These are phyloP conservation scores for Thymelicus acteon DNA, from an alignment of 2,888 invertebrate genomes.

Conservation along the genomic window DNA sequence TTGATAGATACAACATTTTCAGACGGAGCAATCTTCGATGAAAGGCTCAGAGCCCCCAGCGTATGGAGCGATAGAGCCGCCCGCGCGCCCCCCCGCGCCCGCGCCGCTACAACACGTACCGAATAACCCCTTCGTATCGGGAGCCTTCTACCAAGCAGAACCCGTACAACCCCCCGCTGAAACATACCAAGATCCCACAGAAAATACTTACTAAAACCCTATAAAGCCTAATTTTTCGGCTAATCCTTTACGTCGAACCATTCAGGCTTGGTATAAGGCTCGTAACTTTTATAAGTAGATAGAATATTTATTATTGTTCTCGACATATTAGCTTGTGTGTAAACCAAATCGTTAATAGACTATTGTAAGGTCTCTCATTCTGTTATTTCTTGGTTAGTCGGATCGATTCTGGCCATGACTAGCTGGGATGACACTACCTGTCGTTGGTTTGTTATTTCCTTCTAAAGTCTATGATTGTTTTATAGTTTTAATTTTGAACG, in stretches of 20 bases:
- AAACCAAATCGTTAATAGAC: conserved; percentile 33
- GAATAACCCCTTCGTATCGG: conserved; percentile 85
- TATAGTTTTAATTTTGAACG: conserved; percentile 34
- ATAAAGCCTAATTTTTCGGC: neutral
- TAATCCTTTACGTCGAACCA: neutral
- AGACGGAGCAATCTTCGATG: conserved; percentile 75
- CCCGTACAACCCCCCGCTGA: conserved; percentile 87
- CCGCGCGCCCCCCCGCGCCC: conserved; percentile 76
- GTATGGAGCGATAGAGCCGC: conserved; percentile 72
- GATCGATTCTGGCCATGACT: neutral
- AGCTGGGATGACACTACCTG: neutral
- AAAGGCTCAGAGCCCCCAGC: conserved; percentile 66
- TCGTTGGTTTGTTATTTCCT: conserved; percentile 27
- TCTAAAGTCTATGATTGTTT: conserved; percentile 36
- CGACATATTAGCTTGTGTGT: conserved; percentile 39
- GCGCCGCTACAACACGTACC: conserved; percentile 86
- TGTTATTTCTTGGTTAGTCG: conserved; percentile 19
- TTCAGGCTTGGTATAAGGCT: conserved; percentile 30
- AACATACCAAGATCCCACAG: conserved; percentile 76
- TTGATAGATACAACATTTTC: conserved; percentile 35
- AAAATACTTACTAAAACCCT: conserved; percentile 65
- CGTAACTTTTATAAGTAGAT: conserved; percentile 52
- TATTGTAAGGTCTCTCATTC: conserved; percentile 26
- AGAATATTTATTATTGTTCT: conserved; percentile 54
- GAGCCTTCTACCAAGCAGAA: conserved; percentile 85